These are phyloP conservation scores for Zingel zingel DNA, from an alignment of 2,113 vertebrate genomes.

Conservation along the genomic window DNA sequence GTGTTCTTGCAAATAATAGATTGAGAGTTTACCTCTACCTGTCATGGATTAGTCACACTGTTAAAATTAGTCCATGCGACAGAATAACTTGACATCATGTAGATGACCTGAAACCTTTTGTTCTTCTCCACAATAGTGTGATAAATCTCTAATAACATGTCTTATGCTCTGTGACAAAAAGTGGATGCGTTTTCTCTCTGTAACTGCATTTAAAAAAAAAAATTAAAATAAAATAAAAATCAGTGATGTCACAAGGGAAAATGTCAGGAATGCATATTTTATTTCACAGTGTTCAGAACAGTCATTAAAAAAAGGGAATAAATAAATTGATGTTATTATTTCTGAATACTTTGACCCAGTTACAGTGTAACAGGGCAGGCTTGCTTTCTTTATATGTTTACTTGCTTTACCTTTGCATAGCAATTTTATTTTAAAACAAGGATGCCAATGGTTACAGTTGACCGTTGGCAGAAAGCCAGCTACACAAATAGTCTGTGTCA, in stretches of 20 bases:
- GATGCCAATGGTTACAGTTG: slow-evolving; percentile 27
- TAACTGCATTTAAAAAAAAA: background rate
- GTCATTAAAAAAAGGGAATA: background rate
- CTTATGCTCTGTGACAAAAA: slow-evolving; percentile 37
- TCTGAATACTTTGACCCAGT: background rate
- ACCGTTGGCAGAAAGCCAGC: background rate
- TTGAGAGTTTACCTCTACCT: background rate
- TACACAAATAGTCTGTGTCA: slow-evolving; percentile 14
- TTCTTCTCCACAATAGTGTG: slow-evolving; percentile 21
- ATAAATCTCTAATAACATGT: slow-evolving; percentile 40
- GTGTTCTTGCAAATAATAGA: background rate
- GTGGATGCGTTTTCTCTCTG: background rate
- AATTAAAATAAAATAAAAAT: background rate
- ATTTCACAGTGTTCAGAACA: background rate
- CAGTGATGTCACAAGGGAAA: background rate
- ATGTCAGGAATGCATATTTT: background rate
- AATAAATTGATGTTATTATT: background rate
- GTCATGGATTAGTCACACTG: slow-evolving; percentile 19
- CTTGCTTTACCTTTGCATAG: background rate
- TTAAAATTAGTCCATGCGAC: slow-evolving; percentile 5
- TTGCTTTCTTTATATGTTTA: background rate
- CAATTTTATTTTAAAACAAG: slow-evolving; percentile 11
- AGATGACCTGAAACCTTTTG: slow-evolving; percentile 35
- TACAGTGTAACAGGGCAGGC: background rate
- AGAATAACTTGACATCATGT: slow-evolving; percentile 43